Conservation (phyloP, 2,797 vertebrate genomes). For the Pangasius djambal region DNA sequence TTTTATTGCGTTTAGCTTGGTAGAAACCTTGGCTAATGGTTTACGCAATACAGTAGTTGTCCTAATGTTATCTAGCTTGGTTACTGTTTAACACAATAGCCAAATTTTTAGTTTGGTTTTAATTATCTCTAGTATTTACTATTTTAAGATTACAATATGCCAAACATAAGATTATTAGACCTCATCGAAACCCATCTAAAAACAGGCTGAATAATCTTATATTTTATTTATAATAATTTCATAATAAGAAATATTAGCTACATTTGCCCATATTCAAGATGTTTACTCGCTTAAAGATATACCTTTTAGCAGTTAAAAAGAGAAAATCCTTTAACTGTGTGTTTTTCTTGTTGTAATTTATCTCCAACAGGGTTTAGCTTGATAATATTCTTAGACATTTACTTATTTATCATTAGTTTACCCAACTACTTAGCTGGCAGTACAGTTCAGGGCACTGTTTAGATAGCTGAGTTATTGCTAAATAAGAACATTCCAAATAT, state of each 20-base stretch:
- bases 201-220: background rate
- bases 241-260: background rate
- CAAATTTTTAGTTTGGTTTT: background rate
- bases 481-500: background rate
- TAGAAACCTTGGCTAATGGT: background rate
- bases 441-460: background rate
- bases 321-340: background rate
- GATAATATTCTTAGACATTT: background rate
- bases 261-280: background rate
- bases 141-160: background rate
- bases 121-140: background rate
- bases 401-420: background rate
- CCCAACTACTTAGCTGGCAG: background rate
- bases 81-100: background rate
- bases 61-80: background rate
- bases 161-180: background rate
- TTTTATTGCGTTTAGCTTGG: no score
- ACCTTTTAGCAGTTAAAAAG: background rate
- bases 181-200: background rate
- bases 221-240: background rate
- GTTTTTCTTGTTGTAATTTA: background rate
- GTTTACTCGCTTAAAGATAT: background rate
- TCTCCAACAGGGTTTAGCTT: background rate
- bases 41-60: background rate
- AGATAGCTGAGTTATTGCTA: background rate